Conservation (phyloP, 2,113 vertebrate genomes). For the Nematolebias whitei region DNA sequence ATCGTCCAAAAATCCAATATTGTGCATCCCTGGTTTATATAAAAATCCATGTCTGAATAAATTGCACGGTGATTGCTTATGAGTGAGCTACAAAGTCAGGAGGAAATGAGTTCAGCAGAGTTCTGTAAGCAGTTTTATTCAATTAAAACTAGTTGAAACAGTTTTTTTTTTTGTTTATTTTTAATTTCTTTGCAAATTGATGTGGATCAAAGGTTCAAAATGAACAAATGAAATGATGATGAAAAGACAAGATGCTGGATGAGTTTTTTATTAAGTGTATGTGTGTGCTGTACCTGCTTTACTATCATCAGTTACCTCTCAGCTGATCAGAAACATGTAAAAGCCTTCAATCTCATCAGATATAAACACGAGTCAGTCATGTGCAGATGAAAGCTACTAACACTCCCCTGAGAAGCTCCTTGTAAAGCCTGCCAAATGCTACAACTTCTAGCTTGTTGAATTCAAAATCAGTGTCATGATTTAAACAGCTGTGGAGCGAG, state of each 20-base stretch:
- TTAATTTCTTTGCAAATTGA: background rate
- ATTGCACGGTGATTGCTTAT: constrained; percentile 1
- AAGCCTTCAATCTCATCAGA: constrained; percentile 27
- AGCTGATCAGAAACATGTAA: constrained; percentile 45
- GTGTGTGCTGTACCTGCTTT: background rate
- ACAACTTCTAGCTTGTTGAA: constrained; percentile 23
- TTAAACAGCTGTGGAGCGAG: constrained; percentile 3
- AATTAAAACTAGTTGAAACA: background rate
- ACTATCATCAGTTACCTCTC: constrained; percentile 6
- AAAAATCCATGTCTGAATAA: background rate
- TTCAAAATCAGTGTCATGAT: constrained; percentile 14
- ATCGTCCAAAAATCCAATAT: no score
- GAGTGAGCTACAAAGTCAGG: no score
- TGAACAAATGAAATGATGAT: background rate
- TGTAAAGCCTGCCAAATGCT: constrained; percentile 38
- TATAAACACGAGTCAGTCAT: constrained; percentile 19
- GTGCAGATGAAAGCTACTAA: constrained; percentile 22
- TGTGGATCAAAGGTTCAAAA: constrained; percentile 9
- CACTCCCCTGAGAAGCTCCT: constrained; percentile 23
- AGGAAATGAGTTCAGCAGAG: constrained; percentile 25
- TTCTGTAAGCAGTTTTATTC: constrained; percentile 15
- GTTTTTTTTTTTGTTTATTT: background rate
- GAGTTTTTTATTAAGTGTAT: background rate
- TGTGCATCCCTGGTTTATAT: no score
- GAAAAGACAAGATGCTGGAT: constrained; percentile 14